Conservation (phyloP, 2,113 vertebrate species). For the Myrmophylax atrothorax region DNA sequence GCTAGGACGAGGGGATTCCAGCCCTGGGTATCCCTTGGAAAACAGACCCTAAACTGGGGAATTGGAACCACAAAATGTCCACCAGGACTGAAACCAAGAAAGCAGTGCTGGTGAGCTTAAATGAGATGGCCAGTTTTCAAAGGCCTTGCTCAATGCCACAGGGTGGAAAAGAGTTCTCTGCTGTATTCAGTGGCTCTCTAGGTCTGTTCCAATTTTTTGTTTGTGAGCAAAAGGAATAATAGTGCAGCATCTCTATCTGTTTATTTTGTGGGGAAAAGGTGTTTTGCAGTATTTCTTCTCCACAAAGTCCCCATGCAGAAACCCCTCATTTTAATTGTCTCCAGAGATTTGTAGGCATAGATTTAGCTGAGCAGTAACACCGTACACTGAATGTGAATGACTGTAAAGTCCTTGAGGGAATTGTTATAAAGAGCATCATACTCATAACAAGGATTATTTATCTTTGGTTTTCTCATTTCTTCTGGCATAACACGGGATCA, state of each 20-base stretch:
- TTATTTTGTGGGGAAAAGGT: background rate
- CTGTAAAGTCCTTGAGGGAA: background rate
- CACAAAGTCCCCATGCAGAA: background rate
- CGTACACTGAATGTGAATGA: background rate
- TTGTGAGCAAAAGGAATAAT: background rate
- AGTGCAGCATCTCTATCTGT: background rate
- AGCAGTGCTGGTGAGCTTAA: background rate
- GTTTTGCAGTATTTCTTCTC: background rate
- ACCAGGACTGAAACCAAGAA: background rate
- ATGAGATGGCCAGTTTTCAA: background rate
- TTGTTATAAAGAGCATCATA: background rate
- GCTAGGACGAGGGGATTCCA: background rate
- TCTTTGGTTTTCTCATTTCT: background rate
- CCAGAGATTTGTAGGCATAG: constrained; percentile 4
- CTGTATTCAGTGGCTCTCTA: background rate
- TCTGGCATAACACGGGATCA: background rate
- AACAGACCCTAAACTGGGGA: background rate
- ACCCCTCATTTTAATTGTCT: background rate
- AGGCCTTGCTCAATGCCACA: background rate
- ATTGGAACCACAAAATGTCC: background rate
- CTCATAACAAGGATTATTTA: background rate
- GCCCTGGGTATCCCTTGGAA: background rate
- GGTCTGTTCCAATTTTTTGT: background rate
- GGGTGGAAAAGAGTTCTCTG: background rate
- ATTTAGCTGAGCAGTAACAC: background rate